phyloP scores from a whole-genome alignment of 2,888 invertebrate genomes.

The Drosophila kuntzei region DNA sequence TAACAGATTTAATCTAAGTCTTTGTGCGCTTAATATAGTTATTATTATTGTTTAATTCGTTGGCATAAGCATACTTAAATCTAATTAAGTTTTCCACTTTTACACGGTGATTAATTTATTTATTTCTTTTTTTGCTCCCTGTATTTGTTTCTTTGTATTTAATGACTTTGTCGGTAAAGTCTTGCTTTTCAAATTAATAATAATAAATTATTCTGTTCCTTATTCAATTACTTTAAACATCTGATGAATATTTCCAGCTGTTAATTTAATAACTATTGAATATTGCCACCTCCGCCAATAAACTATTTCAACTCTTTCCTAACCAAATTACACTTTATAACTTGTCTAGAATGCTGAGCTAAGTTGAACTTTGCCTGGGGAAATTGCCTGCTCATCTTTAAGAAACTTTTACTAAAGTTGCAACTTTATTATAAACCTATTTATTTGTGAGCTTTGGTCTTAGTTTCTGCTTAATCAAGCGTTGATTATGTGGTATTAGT shows the following conservation, averaged over 20 bases:
- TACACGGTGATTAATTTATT: conserved; percentile 2
- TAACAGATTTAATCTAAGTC: conserved; percentile 20
- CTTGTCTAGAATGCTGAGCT: conserved; percentile 6
- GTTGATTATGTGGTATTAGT: conserved; percentile 39
- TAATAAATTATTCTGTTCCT: too few species aligned
- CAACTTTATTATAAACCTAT: conserved; percentile 17
- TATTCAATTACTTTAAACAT: background rate
- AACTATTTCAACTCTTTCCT: conserved; percentile 4
- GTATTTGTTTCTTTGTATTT: background rate
- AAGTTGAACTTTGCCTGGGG: conserved; percentile 28
- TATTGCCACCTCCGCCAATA: conserved; percentile 4
- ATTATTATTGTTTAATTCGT: background rate
- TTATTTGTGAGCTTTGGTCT: conserved; percentile 18
- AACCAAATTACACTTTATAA: conserved; percentile 2
- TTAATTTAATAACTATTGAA: background rate
- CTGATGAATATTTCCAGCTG: background rate
- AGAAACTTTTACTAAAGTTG: conserved; percentile 12
- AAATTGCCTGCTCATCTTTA: conserved; percentile 6
- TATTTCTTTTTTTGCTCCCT: background rate
- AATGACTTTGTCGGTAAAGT: too few species aligned
- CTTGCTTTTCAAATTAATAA: too few species aligned
- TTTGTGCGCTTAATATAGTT: conserved; percentile 9
- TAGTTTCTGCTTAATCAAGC: conserved; percentile 37
- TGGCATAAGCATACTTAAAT: background rate
- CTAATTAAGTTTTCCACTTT: background rate